phyloP scores from a whole-genome alignment of 53 echinoderm and acorn worm species.

The Henricia sp. region DNA sequence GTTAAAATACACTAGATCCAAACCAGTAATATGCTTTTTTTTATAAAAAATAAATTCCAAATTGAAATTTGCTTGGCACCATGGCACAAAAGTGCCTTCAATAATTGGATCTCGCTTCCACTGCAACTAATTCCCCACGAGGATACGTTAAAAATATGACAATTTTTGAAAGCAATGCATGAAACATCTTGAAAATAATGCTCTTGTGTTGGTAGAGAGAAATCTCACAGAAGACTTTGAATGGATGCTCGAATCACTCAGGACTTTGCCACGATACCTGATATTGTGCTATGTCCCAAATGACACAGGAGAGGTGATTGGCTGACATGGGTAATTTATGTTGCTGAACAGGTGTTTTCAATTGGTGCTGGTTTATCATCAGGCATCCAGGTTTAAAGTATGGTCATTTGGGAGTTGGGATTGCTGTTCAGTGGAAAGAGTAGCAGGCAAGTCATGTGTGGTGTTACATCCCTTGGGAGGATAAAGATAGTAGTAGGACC shows the following conservation, averaged over 20 bases:
- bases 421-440: no score
- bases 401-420: background rate
- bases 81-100: background rate
- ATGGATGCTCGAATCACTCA: background rate
- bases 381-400: no score
- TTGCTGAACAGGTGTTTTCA: conserved; percentile 42
- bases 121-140: conserved; percentile 15
- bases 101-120: background rate
- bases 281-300: conserved; percentile 11
- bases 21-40: no score
- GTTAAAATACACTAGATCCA: no score
- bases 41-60: background rate
- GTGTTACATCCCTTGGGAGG: no score
- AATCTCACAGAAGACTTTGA: no score
- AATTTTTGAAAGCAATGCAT: conserved; percentile 1
- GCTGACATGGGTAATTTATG: conserved; percentile 46
- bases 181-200: no score
- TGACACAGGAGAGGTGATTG: background rate
- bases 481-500: no score
- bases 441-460: no score
- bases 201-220: no score
- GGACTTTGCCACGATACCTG: conserved; percentile 17
- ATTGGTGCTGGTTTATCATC: background rate
- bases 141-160: background rate
- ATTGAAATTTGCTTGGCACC: background rate